These are phyloP conservation scores for Sussaba pulchella DNA, from an alignment of 2,888 invertebrate species.

Conservation along the genomic window DNA sequence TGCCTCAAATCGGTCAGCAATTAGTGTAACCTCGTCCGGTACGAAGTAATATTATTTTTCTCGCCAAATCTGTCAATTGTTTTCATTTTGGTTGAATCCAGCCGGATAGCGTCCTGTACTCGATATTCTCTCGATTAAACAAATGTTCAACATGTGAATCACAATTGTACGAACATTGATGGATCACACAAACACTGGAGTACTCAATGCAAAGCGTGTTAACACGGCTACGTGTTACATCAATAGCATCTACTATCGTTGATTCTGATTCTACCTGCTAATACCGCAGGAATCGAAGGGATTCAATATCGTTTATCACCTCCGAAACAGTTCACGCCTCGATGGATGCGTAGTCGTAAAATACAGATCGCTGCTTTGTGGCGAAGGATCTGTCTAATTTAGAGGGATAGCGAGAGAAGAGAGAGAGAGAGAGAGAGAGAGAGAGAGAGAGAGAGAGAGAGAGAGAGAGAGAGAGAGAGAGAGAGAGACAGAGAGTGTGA, in stretches of 20 bases:
- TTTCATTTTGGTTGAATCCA: too few relatives aligned
- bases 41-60: too few relatives aligned
- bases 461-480: not conserved
- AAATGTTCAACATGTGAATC: not conserved
- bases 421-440: too few relatives aligned
- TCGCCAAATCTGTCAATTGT: too few relatives aligned
- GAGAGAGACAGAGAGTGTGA: constrained; percentile 2
- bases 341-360: not conserved
- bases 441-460: not conserved
- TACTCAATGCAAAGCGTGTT: not conserved
- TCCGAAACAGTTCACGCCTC: not conserved
- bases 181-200: not conserved
- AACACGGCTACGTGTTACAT: not conserved
- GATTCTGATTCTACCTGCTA: too few relatives aligned
- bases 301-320: not conserved
- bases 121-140: not conserved
- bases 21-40: too few relatives aligned
- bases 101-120: too few relatives aligned
- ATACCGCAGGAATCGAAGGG: not conserved
- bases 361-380: not conserved
- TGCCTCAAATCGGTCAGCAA: too few relatives aligned
- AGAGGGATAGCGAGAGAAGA: too few relatives aligned
- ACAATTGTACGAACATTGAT: not conserved
- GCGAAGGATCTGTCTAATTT: too few relatives aligned
- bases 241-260: too few relatives aligned